Conservation (phyloP, 2,113 vertebrate genomes). For the Erinaceus europaeus region DNA sequence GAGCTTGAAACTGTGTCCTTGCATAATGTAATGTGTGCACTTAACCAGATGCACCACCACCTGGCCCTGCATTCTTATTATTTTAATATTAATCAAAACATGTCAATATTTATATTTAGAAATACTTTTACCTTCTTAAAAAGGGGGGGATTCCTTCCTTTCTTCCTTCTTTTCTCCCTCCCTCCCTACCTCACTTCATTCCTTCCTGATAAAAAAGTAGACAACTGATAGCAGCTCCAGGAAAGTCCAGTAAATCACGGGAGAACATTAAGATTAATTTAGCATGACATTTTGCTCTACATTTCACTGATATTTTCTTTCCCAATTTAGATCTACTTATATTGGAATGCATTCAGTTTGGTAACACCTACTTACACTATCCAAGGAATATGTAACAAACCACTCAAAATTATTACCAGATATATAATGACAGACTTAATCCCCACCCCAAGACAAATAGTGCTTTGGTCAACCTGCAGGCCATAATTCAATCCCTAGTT, state of each 20-base stretch:
- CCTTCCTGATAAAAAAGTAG: not conserved
- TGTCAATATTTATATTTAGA: too few relatives aligned
- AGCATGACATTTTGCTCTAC: not conserved
- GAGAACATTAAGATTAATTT: not conserved
- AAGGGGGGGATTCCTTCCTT: too few relatives aligned
- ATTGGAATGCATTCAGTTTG: not conserved
- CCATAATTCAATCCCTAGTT: not conserved
- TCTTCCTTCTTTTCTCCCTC: too few relatives aligned
- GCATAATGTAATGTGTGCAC: too few relatives aligned
- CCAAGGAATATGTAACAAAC: not conserved
- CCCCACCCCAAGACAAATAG: not conserved
- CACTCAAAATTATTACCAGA: conserved; percentile 2
- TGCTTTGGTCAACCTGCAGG: not conserved
- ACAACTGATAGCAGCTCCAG: not conserved
- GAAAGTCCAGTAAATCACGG: not conserved
- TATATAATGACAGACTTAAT: not conserved
- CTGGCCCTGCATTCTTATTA: too few relatives aligned
- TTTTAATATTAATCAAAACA: too few relatives aligned
- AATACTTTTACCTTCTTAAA: too few relatives aligned
- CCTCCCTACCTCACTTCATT: too few relatives aligned
- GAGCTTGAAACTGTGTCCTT: too few relatives aligned
- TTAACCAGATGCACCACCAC: too few relatives aligned
- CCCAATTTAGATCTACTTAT: conserved; percentile 8
- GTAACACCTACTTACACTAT: not conserved
- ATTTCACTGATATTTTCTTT: not conserved